These are phyloP conservation scores for Rhinichthys klamathensis DNA, from an alignment of 2,113 vertebrate species.

Conservation along the genomic window DNA sequence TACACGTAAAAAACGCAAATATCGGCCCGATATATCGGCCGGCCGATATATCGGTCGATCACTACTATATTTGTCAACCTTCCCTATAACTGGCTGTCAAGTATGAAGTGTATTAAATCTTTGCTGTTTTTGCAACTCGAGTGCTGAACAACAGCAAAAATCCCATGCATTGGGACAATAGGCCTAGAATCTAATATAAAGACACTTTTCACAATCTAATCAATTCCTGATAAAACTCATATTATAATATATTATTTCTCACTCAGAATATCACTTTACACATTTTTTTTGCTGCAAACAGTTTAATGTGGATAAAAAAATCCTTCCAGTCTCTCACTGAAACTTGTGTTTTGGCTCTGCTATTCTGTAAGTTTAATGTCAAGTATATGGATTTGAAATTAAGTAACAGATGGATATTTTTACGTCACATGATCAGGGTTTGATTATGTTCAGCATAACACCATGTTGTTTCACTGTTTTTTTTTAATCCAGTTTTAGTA, in stretches of 20 bases:
- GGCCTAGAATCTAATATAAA: not conserved
- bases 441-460: not conserved
- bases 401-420: slow-evolving; percentile 10
- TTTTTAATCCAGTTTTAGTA: not conserved
- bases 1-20: too few relatives aligned
- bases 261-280: not conserved
- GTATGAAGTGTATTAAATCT: too few relatives aligned
- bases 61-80: too few relatives aligned
- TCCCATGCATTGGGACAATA: too few relatives aligned
- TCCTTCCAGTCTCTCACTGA: not conserved
- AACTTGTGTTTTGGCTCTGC: not conserved
- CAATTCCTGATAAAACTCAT: not conserved
- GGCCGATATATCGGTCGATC: too few relatives aligned
- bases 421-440: not conserved
- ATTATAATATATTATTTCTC: not conserved
- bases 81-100: too few relatives aligned
- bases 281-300: not conserved
- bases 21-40: too few relatives aligned
- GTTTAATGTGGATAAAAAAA: not conserved
- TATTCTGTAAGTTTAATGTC: not conserved
- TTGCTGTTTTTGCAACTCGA: too few relatives aligned
- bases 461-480: not conserved
- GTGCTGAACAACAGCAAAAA: too few relatives aligned
- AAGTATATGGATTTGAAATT: not conserved
- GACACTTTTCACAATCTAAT: not conserved